Conservation (phyloP, 2,888 invertebrate genomes). For the Thymelicus lineola region DNA sequence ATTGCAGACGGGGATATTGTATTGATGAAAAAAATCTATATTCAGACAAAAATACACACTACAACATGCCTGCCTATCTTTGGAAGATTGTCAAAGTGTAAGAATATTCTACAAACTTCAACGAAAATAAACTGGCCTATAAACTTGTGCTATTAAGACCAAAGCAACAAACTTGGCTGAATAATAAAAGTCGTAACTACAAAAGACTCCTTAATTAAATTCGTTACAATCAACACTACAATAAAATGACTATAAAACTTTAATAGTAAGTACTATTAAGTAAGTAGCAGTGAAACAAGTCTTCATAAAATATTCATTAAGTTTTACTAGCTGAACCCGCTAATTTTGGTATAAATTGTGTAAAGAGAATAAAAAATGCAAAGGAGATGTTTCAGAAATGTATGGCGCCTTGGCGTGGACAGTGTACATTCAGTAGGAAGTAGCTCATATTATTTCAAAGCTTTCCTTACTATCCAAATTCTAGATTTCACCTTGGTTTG, state of each 20-base stretch:
- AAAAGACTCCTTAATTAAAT: constrained; percentile 28
- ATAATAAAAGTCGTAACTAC: constrained; percentile 6
- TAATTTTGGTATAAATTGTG: background rate
- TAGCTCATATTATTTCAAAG: too few relatives aligned
- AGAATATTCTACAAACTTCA: too few relatives aligned
- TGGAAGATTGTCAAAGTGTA: too few relatives aligned
- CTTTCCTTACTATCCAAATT: too few relatives aligned
- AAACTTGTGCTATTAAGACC: background rate
- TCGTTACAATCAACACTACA: constrained; percentile 14
- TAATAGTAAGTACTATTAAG: constrained; percentile 2
- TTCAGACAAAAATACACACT: too few relatives aligned
- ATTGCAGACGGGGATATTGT: too few relatives aligned
- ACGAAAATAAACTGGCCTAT: background rate
- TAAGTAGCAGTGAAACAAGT: background rate
- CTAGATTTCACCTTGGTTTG: too few relatives aligned
- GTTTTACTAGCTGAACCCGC: background rate
- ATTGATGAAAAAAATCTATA: too few relatives aligned
- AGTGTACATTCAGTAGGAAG: too few relatives aligned
- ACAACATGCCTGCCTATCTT: too few relatives aligned
- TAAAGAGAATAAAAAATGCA: background rate
- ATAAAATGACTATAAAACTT: constrained; percentile 28
- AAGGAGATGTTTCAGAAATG: too few relatives aligned
- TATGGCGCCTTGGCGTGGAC: too few relatives aligned
- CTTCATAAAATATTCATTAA: constrained; percentile 3
- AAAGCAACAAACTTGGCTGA: background rate